Conservation (phyloP, 2,797 vertebrate genomes). For the Epinephelus malabaricus region DNA sequence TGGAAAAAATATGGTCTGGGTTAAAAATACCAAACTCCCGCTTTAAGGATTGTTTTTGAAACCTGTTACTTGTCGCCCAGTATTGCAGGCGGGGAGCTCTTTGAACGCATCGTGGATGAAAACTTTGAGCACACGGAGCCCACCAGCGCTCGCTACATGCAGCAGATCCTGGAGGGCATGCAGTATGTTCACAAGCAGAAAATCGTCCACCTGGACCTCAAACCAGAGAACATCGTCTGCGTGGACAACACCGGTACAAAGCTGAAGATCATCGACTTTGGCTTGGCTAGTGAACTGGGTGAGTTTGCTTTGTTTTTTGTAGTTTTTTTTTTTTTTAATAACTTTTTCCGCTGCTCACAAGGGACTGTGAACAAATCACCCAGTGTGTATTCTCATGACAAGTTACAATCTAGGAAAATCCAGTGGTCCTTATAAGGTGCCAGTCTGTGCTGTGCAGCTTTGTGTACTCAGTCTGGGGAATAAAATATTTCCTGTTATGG, state of each 20-base stretch:
- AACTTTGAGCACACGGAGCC: slow-evolving; percentile 92
- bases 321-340: not conserved
- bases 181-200: slow-evolving; percentile 88
- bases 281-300: slow-evolving; percentile 89
- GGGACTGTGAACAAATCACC: not conserved
- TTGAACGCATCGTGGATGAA: slow-evolving; percentile 89
- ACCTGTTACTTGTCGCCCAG: slow-evolving; percentile 65
- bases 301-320: slow-evolving; percentile 48
- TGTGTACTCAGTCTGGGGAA: not conserved
- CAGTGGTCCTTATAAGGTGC: slow-evolving; percentile 11
- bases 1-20: no score
- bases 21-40: no score
- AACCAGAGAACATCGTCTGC: slow-evolving; percentile 93
- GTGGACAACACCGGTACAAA: slow-evolving; percentile 82
- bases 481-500: slow-evolving; percentile 7
- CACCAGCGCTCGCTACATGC: slow-evolving; percentile 88
- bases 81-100: slow-evolving; percentile 92
- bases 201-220: slow-evolving; percentile 91
- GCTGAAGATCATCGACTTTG: slow-evolving; percentile 93
- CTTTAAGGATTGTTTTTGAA: not conserved
- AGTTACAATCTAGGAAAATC: not conserved
- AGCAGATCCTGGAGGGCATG: slow-evolving; percentile 91
- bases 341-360: not conserved
- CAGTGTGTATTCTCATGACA: not conserved
- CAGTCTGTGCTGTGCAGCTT: not conserved